Evolutionary conservation across 2,797 vertebrate species (phyloP).

Genomic region (Spheniscus humboldti): DNA sequence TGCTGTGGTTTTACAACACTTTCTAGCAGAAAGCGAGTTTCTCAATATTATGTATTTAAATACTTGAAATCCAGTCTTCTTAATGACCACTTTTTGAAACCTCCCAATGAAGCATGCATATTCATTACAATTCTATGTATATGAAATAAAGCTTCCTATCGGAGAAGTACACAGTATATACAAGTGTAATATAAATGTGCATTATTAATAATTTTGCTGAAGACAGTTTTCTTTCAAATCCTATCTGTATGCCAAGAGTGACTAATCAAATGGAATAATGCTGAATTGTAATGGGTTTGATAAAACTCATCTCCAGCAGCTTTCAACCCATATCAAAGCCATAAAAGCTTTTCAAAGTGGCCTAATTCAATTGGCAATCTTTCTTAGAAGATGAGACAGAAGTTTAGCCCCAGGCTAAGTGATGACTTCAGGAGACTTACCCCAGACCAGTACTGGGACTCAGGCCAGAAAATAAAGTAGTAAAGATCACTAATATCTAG

Average conservation of each 20-base stretch:
- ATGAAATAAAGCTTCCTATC: not conserved
- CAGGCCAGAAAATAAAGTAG: not conserved
- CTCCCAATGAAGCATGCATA: not conserved
- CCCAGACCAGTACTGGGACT: not conserved
- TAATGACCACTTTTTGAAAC: not conserved
- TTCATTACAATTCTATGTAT: not conserved
- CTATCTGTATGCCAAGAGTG: not conserved
- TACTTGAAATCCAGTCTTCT: not conserved
- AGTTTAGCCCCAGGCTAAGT: not conserved
- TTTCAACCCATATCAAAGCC: slow-evolving; percentile 66
- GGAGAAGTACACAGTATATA: not conserved
- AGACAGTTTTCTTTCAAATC: slow-evolving; percentile 24
- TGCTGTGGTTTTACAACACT: not conserved
- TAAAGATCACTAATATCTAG: not conserved
- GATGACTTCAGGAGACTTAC: not conserved
- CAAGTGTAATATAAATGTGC: not conserved
- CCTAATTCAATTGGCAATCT: slow-evolving; percentile 57
- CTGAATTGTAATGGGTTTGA: slow-evolving; percentile 51
- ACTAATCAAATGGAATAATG: slow-evolving; percentile 55
- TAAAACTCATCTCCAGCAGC: slow-evolving; percentile 42
- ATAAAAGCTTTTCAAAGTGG: slow-evolving; percentile 70
- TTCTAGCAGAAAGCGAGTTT: not conserved
- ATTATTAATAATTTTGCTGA: slow-evolving; percentile 9
- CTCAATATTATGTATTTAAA: not conserved
- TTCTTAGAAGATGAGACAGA: not conserved